Evolutionary conservation across 2,888 invertebrate species (phyloP).

Genomic region (Elysia crispata): DNA sequence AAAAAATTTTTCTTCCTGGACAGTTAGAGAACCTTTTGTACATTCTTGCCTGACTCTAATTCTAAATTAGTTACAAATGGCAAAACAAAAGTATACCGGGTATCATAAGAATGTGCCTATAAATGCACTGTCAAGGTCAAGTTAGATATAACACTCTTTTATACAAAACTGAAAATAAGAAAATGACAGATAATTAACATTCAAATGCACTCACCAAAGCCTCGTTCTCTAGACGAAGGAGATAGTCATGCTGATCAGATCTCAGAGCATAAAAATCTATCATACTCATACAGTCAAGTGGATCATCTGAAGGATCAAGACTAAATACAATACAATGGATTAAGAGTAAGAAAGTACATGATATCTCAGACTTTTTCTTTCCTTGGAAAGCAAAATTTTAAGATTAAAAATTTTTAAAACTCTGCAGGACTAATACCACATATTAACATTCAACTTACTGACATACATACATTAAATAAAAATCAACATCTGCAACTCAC

Average conservation of each 20-base stretch:
- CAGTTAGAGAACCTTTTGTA: no score
- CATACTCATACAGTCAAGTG: constrained; percentile 81
- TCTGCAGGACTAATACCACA: no score
- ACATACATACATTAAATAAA: no score
- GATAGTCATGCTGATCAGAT: constrained; percentile 85
- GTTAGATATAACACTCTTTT: not conserved
- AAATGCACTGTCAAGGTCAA: not conserved
- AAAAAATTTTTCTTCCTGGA: no score
- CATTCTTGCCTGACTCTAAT: no score
- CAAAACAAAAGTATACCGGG: not conserved
- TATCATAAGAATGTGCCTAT: not conserved
- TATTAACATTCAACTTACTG: no score
- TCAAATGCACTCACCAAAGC: constrained; percentile 73
- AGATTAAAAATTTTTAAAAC: no score
- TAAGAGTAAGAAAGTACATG: no score
- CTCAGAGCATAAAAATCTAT: constrained; percentile 90
- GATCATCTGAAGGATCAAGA: constrained; percentile 75
- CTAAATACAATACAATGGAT: constrained; percentile 59
- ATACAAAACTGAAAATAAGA: not conserved
- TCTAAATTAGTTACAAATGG: no score
- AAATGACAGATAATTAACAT: not conserved
- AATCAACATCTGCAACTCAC: no score
- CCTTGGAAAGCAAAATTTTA: no score
- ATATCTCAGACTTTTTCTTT: no score
- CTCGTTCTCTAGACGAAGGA: constrained; percentile 80